Conservation (phyloP, 2,888 invertebrate genomes). For the Drosophila kuntzei region DNA sequence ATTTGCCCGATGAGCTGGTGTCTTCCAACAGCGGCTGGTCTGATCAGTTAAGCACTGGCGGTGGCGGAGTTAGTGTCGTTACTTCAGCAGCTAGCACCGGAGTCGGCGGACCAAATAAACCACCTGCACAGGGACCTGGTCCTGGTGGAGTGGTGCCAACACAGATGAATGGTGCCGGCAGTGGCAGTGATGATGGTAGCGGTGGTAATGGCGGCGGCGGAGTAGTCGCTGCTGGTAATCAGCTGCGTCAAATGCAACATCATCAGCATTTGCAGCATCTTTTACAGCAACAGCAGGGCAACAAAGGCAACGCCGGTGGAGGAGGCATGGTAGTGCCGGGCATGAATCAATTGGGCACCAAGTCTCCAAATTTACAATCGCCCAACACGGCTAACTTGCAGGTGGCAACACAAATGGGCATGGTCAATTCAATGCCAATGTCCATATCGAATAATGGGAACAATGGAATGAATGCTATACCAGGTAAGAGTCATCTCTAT, state of each 20-base stretch:
- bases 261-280: conserved; percentile 89
- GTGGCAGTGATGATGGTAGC: conserved; percentile 73
- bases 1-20: conserved; percentile 96
- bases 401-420: conserved; percentile 89
- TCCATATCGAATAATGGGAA: conserved; percentile 91
- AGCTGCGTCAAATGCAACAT: conserved; percentile 86
- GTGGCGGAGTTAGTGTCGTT: conserved; percentile 86
- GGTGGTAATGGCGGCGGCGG: conserved; percentile 31
- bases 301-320: conserved; percentile 70
- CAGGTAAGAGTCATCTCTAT: conserved; percentile 86
- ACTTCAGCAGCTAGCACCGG: conserved; percentile 76
- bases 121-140: conserved; percentile 93
- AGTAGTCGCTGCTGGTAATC: conserved; percentile 58
- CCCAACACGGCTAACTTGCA: conserved; percentile 93
- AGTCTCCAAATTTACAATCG: conserved; percentile 94
- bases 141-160: conserved; percentile 87
- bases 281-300: conserved; percentile 87
- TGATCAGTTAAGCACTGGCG: conserved; percentile 87
- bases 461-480: conserved; percentile 90
- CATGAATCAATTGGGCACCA: conserved; percentile 91
- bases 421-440: conserved; percentile 89
- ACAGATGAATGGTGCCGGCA: conserved; percentile 89
- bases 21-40: conserved; percentile 90
- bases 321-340: conserved; percentile 86
- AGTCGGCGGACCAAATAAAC: conserved; percentile 87